These are phyloP conservation scores for Agrypnia vestita DNA, from an alignment of 1,140 invertebrate genomes.

Conservation along the genomic window DNA sequence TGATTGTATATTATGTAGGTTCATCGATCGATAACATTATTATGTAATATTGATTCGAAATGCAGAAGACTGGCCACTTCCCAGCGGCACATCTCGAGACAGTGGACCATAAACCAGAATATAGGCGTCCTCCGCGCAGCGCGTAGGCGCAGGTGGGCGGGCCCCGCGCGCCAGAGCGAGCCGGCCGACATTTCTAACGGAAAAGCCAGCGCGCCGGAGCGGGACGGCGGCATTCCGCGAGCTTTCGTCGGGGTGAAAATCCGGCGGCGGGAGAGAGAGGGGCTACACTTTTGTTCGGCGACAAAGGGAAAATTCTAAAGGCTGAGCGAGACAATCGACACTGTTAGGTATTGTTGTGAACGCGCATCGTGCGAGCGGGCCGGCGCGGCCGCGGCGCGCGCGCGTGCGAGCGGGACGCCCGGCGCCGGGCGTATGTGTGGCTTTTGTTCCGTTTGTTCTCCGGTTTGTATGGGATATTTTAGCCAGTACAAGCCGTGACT, in stretches of 20 bases:
- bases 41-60: constrained; percentile 40
- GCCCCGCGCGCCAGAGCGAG: constrained; percentile 44
- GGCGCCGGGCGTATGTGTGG: not conserved
- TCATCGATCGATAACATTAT: not conserved
- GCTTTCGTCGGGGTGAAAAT: constrained; percentile 36
- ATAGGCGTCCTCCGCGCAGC: constrained; percentile 57
- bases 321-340: constrained; percentile 48
- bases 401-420: constrained; percentile 26
- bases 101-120: constrained; percentile 25
- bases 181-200: not conserved
- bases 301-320: constrained; percentile 45
- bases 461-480: constrained; percentile 31
- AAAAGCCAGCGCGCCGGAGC: constrained; percentile 8
- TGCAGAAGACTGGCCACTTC: constrained; percentile 3
- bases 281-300: constrained; percentile 36
- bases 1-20: not conserved
- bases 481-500: constrained; percentile 50
- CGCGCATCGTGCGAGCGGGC: constrained; percentile 34
- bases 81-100: constrained; percentile 26
- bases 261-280: constrained; percentile 46
- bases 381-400: not conserved
- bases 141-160: constrained; percentile 56
- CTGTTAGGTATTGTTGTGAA: constrained; percentile 40
- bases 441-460: constrained; percentile 44
- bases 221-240: constrained; percentile 11